Percentiles rank a stretch among this genome's conserved stretches.
Evolutionary conservation across 2,797 vertebrate species (phyloP).

Genomic region (Numenius phaeopus): DNA sequence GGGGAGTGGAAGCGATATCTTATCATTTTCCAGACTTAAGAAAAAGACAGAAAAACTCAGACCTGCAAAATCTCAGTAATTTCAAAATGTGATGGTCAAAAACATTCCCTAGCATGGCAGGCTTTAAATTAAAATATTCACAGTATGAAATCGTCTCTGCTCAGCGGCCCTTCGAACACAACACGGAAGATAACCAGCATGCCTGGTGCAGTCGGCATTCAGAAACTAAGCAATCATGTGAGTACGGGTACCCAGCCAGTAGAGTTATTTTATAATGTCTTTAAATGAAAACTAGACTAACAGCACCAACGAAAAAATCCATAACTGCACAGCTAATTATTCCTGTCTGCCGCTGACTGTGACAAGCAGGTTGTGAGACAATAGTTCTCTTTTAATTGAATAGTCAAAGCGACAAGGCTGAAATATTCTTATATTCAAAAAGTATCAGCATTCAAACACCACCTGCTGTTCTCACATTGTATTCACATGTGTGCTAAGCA

Average conservation of each 20-base stretch:
- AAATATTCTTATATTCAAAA: slow-evolving; percentile 61
- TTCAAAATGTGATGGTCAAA: neutral
- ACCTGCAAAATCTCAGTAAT: neutral
- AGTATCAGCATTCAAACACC: slow-evolving; percentile 45
- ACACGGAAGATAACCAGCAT: neutral
- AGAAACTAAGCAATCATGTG: neutral
- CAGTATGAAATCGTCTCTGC: neutral
- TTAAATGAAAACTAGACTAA: slow-evolving; percentile 25
- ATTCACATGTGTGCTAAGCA: slow-evolving; percentile 51
- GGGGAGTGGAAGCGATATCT: neutral
- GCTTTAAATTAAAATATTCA: slow-evolving; percentile 11
- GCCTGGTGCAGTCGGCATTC: neutral
- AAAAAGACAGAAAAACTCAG: neutral
- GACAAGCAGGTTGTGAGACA: slow-evolving; percentile 39
- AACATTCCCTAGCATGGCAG: neutral
- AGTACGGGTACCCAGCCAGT: neutral
- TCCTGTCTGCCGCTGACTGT: slow-evolving; percentile 21
- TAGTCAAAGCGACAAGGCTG: slow-evolving; percentile 27
- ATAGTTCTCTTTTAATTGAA: slow-evolving; percentile 49
- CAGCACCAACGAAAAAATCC: neutral
- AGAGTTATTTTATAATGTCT: neutral
- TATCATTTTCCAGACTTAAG: neutral
- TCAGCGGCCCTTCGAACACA: neutral
- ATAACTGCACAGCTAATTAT: neutral
- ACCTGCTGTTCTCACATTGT: slow-evolving; percentile 52